Conservation (phyloP, 2,888 invertebrate species). For the Norana najaformis region DNA sequence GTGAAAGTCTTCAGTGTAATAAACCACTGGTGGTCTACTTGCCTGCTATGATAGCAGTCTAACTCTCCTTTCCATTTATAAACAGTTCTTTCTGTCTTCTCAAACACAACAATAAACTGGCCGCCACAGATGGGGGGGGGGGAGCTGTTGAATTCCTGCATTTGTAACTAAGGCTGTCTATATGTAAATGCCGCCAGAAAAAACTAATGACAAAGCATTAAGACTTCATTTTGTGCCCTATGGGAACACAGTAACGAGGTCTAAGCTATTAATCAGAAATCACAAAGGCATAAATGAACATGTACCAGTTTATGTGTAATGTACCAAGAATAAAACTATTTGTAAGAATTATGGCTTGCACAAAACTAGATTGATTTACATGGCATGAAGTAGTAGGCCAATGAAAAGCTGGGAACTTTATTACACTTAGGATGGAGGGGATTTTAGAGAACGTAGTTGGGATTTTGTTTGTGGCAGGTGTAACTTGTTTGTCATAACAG, state of each 20-base stretch:
- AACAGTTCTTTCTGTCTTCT: background rate
- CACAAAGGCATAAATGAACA: background rate
- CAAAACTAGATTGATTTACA: background rate
- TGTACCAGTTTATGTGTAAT: background rate
- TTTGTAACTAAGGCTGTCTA: background rate
- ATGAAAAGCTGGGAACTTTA: background rate
- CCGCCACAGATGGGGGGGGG: background rate
- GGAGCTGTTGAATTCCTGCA: background rate
- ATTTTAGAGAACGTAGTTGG: background rate
- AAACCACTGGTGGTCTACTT: background rate
- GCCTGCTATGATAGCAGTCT: background rate
- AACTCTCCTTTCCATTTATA: background rate
- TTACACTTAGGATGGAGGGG: background rate
- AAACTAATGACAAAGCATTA: background rate
- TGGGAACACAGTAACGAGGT: background rate
- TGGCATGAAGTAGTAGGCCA: background rate
- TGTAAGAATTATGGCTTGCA: background rate
- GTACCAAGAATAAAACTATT: background rate
- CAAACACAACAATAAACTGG: background rate
- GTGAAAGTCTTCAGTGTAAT: background rate
- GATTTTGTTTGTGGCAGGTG: background rate
- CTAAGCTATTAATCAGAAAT: background rate
- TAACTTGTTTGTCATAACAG: background rate
- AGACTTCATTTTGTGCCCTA: background rate
- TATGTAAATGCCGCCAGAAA: background rate